Conservation (phyloP, 2,888 invertebrate species). For the Antheraea yamamai region DNA sequence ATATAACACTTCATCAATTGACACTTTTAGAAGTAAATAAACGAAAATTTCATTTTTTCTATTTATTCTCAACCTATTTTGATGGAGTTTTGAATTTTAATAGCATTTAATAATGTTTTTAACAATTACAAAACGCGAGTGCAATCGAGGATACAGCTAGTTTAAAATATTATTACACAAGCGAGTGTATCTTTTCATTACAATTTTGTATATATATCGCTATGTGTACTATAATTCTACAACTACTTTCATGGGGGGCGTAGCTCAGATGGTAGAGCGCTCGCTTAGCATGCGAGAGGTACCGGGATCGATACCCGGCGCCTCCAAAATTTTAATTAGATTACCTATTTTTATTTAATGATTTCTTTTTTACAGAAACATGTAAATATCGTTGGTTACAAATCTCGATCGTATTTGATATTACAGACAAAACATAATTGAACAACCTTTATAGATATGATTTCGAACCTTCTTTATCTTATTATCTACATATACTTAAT, state of each 20-base stretch:
- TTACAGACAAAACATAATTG: too few relatives aligned
- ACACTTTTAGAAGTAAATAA: too few relatives aligned
- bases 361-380: neutral
- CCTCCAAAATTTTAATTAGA: conserved; percentile 56
- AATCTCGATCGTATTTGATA: neutral
- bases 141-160: too few relatives aligned
- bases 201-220: neutral
- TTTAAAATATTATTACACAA: neutral
- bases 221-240: neutral
- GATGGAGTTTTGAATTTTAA: too few relatives aligned
- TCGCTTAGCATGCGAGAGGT: conserved; percentile 83
- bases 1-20: too few relatives aligned
- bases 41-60: too few relatives aligned
- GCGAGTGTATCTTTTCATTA: neutral
- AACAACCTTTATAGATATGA: too few relatives aligned
- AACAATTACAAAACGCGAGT: too few relatives aligned
- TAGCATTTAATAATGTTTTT: too few relatives aligned
- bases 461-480: too few relatives aligned
- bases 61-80: too few relatives aligned
- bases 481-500: too few relatives aligned
- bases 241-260: conserved; percentile 58
- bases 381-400: neutral
- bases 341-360: neutral
- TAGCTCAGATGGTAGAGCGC: conserved; percentile 83
- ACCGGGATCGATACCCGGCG: conserved; percentile 83